These are phyloP conservation scores for Tortrix viridana DNA, from an alignment of 2,888 invertebrate genomes.

Conservation along the genomic window DNA sequence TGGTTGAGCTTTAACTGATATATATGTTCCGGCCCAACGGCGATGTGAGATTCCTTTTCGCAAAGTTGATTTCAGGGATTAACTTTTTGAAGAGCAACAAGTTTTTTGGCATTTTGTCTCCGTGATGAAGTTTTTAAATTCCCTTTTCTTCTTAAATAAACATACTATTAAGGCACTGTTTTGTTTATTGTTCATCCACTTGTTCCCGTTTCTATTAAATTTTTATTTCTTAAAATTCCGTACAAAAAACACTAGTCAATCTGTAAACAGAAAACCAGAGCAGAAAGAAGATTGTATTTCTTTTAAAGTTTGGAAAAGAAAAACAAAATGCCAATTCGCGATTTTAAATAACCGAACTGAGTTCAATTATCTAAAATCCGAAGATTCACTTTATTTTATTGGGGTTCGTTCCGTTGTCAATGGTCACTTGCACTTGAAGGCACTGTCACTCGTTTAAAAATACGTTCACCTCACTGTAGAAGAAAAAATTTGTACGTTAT, in stretches of 20 bases:
- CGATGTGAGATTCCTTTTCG: conserved; percentile 78
- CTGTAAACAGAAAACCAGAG: conserved; percentile 76
- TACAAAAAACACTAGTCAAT: conserved; percentile 60
- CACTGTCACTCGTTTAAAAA: conserved; percentile 72
- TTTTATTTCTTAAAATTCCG: conserved; percentile 51
- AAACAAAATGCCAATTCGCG: conserved; percentile 39
- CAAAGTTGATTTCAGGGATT: conserved; percentile 78
- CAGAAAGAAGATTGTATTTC: conserved; percentile 70
- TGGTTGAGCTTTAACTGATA: conserved; percentile 76
- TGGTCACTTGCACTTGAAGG: conserved; percentile 52
- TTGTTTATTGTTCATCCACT: conserved; percentile 64
- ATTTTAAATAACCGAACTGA: conserved; percentile 70
- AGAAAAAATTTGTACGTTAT: conserved; percentile 77
- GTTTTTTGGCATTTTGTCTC: conserved; percentile 83
- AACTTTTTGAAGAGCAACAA: conserved; percentile 78
- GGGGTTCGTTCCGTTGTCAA: conserved; percentile 57
- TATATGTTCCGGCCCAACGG: conserved; percentile 74
- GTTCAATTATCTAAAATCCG: conserved; percentile 74
- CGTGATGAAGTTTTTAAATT: conserved; percentile 64
- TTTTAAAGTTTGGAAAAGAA: conserved; percentile 25
- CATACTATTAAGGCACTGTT: conserved; percentile 78
- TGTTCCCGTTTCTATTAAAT: conserved; percentile 63
- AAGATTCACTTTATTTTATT: conserved; percentile 53
- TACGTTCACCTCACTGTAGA: conserved; percentile 69
- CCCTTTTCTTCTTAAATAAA: conserved; percentile 66